phyloP scores from a whole-genome alignment of 2,888 invertebrate genomes.

The Hanleya hanleyi region DNA sequence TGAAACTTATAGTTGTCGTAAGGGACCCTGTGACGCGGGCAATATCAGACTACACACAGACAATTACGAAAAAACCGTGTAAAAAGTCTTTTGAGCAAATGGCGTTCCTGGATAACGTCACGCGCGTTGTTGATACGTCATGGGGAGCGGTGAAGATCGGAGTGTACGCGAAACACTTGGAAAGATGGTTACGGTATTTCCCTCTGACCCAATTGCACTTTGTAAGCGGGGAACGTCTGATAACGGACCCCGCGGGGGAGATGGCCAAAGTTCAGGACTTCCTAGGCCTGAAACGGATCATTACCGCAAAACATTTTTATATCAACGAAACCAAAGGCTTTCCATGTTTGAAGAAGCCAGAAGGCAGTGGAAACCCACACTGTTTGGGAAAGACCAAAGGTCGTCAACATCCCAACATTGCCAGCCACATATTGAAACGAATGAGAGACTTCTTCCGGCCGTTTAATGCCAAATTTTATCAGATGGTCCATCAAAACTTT shows the following conservation, averaged over 20 bases:
- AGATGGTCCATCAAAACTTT: conserved; percentile 71
- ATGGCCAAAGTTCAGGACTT: conserved; percentile 89
- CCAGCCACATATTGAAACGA: conserved; percentile 45
- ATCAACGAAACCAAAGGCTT: conserved; percentile 94
- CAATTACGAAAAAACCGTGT: conserved; percentile 75
- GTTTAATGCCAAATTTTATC: conserved; percentile 73
- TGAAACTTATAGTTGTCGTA: conserved; percentile 87
- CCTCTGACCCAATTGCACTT: conserved; percentile 86
- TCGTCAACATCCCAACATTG: conserved; percentile 69
- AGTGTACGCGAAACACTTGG: conserved; percentile 87
- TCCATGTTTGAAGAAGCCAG: conserved; percentile 80
- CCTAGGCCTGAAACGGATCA: conserved; percentile 85
- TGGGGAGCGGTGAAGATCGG: conserved; percentile 85
- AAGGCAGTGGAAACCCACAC: conserved; percentile 59
- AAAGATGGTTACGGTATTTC: conserved; percentile 88
- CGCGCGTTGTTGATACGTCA: conserved; percentile 81
- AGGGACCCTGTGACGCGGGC: conserved; percentile 93
- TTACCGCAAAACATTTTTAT: conserved; percentile 91
- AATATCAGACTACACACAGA: conserved; percentile 91
- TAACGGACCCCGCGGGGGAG: conserved; percentile 89
- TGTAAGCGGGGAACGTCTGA: conserved; percentile 89
- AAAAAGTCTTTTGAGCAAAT: conserved; percentile 74
- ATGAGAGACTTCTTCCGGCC: conserved; percentile 72
- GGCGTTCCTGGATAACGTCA: conserved; percentile 79
- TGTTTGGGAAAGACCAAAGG: conserved; percentile 75